Evolutionary conservation across 2,888 invertebrate genomes (phyloP), one percentile per base, ranked within the genome.

Genomic region (Penaeus monodon): DNA sequence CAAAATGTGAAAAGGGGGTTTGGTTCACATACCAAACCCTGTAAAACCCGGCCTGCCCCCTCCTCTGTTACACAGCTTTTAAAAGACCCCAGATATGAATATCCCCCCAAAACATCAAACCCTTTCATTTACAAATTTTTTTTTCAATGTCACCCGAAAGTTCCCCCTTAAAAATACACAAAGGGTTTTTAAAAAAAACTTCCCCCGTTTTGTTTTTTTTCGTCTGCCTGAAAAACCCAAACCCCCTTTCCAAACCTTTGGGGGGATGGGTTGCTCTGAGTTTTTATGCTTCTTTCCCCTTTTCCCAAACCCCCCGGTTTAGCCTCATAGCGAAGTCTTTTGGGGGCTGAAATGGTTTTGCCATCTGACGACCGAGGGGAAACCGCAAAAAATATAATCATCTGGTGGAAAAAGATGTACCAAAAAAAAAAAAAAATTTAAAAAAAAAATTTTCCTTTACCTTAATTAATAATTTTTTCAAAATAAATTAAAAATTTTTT

Each of bases 1-100:
- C 93, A 91, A 1, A 93, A n/a, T n/a, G n/a, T 92, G 66, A 92
- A 90, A 22, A 93, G 93, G 89, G 93, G 93, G 10, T 91, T 91
- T 0, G 91, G 91, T 86, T 93, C 92, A 91, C 92, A 92, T 84
- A 92, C 90, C 6, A 92, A 92, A 85, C 93, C 91, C 88, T 92
- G 92, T 4, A 92, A n/a, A n/a, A n/a, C n/a, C n/a, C n/a, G n/a
- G n/a, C n/a, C 91, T 57, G 93, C 91, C 78, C 92, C 92, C 49
- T 92, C 90, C 64, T 92, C 91, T 91, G 92, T 91, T 83, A 92
- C 92, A 76, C 91, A 91, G 90, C 92, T 92, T 90, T 12, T 85
- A 86, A 17, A 2, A 49, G 22, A 87, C 10, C 8, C 64, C n/a
- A n/a, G n/a, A n/a, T 20, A 65, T 65, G 65, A 20, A 65, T 65